phyloP scores from a whole-genome alignment of 2,888 invertebrate species.

The Pomacea canaliculata region DNA sequence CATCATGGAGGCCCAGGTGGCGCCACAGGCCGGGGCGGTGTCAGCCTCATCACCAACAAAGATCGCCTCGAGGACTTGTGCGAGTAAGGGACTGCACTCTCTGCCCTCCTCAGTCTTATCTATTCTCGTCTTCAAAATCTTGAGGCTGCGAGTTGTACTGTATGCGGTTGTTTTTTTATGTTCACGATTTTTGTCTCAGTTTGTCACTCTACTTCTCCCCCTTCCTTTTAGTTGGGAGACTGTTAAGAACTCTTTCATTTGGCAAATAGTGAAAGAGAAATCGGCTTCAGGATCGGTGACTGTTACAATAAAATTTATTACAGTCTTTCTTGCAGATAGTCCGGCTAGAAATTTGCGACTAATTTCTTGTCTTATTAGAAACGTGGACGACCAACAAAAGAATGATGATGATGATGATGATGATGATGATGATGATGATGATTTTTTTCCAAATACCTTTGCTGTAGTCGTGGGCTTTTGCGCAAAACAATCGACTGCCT shows the following conservation, averaged over 20 bases:
- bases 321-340: background rate
- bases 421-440: background rate
- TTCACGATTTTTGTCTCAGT: background rate
- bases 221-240: too few relatives aligned
- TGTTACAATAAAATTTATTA: too few relatives aligned
- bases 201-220: too few relatives aligned
- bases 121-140: background rate
- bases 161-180: background rate
- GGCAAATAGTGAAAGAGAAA: too few relatives aligned
- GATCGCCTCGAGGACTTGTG: conserved; percentile 33
- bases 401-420: background rate
- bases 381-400: background rate
- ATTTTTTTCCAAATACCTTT: background rate
- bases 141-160: background rate
- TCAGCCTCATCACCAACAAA: conserved; percentile 28
- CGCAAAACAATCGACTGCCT: conserved; percentile 36
- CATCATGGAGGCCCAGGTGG: conserved; percentile 35
- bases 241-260: too few relatives aligned
- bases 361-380: background rate
- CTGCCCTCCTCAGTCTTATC: background rate
- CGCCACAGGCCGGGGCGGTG: conserved; percentile 36
- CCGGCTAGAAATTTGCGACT: background rate
- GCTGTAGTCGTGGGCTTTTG: conserved; percentile 29
- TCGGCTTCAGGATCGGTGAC: too few relatives aligned
- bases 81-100: conserved; percentile 19